These are phyloP conservation scores for Drosophila atripex DNA, from an alignment of 2,888 invertebrate genomes.

Conservation along the genomic window DNA sequence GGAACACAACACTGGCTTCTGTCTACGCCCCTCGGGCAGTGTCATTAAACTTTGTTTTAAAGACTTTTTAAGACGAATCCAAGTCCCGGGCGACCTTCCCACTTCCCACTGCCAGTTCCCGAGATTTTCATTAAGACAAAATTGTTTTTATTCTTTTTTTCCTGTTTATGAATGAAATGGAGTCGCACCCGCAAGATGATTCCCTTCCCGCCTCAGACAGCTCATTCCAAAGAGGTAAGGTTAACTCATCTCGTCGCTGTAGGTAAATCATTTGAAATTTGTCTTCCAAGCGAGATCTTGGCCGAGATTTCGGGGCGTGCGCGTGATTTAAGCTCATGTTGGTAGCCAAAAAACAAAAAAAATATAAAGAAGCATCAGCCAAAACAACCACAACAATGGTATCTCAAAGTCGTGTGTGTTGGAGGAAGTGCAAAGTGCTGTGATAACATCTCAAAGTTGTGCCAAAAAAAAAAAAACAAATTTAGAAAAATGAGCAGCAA, in stretches of 20 bases:
- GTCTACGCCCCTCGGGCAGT: constrained; percentile 27
- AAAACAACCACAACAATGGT: constrained; percentile 20
- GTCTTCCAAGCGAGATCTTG: constrained; percentile 68
- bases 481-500: constrained; percentile 60
- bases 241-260: constrained; percentile 57
- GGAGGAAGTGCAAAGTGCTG: constrained; percentile 75
- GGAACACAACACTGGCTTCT: constrained; percentile 28
- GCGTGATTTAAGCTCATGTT: constrained; percentile 71
- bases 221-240: constrained; percentile 10
- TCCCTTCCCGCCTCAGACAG: constrained; percentile 11
- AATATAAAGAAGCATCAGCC: constrained; percentile 8
- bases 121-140: constrained; percentile 78
- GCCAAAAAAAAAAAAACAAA: constrained; percentile 39
- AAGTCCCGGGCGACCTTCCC: constrained; percentile 64
- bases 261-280: constrained; percentile 77
- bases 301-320: constrained; percentile 70
- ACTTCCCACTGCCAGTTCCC: constrained; percentile 26
- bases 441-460: constrained; percentile 63
- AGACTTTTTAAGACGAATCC: constrained; percentile 44
- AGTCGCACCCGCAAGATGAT: constrained; percentile 41
- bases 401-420: constrained; percentile 30
- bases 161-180: constrained; percentile 68
- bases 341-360: constrained; percentile 36
- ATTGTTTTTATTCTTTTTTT: constrained; percentile 10
- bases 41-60: constrained; percentile 51